Percentiles rank a stretch among this genome's conserved stretches.
Conservation (phyloP, 2,113 vertebrate genomes). For the Myrmophylax atrothorax region DNA sequence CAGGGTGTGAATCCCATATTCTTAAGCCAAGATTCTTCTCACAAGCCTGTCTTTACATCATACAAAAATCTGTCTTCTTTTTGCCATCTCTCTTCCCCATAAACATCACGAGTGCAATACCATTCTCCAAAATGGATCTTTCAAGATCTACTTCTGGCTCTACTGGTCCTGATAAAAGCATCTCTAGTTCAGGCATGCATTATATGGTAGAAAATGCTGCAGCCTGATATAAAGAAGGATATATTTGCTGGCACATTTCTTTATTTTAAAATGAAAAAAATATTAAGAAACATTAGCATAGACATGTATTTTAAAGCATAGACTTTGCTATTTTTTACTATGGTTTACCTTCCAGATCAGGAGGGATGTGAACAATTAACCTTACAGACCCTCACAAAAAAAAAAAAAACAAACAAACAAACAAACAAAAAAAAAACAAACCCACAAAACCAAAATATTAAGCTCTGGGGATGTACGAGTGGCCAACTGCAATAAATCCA, state of each 20-base stretch:
- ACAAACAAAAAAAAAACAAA: too few relatives aligned
- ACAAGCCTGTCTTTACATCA: neutral
- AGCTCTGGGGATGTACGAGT: neutral
- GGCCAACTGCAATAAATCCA: neutral
- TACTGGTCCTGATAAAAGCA: neutral
- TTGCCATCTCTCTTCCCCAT: neutral
- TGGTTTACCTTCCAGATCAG: neutral
- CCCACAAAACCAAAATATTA: rapidly evolving
- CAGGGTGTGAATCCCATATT: neutral
- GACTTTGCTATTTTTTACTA: neutral
- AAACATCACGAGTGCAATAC: neutral
- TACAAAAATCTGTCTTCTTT: neutral
- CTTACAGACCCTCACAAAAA: neutral
- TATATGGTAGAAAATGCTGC: neutral
- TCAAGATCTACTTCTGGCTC: neutral
- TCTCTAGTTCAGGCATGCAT: neutral
- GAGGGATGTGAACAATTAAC: neutral
- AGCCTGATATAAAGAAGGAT: neutral
- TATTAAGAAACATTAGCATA: neutral
- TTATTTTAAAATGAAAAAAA: neutral
- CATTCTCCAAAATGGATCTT: neutral
- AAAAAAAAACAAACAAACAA: too few relatives aligned
- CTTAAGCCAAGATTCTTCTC: neutral
- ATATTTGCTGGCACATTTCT: neutral
- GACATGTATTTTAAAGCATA: neutral